Evolutionary conservation across 2,797 vertebrate species (phyloP), one percentile per base, ranked within the genome.

Genomic region (Lagodon rhomboides): DNA sequence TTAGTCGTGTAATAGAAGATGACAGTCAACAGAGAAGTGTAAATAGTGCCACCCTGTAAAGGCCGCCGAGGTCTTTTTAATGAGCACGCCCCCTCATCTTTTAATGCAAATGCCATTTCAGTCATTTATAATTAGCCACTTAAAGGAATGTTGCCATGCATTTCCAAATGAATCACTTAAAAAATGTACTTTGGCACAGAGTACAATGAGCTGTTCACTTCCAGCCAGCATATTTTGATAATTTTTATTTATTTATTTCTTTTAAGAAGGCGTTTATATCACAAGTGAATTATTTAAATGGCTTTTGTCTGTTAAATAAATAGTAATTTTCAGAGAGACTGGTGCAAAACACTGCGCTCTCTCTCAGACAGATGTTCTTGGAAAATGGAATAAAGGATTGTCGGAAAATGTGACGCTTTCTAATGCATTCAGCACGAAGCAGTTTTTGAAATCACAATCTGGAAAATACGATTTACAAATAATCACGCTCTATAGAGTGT

Each of bases 81-180:
- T 83, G 77, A 85, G 80, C 71, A 25, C 43, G 58, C 60, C 51
- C 78, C 72, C 64, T 67, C 55, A 62, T 64, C 62, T 62, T 83
- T 70, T 65, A 83, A 75, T 30, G 9, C 34, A 79, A 87, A 84
- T 82, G 73, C 46, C 58, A 44, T 83, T 87, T 81, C 75, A 79
- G 67, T 84, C 73, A 22, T 83, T 93, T 82, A 76, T 87, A 91
- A 93, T 92, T 82, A 86, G 77, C 70, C 49, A 62, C 74, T 87
- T 72, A 73, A 81, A 82, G 80, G 56, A 87, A 63, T 41, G 56
- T 75, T 87, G 53, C 79, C 23, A 66, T 85, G 76, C 55, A 65
- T 86, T 89, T 91, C 51, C n/a, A 65, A 85, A 89, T 90, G n/a
- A 91, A 89, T 89, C 73, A 68, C 85, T 92, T 68, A 34, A 77